Conservation (phyloP, 2,797 vertebrate genomes). For the Sparidentex hasta region DNA sequence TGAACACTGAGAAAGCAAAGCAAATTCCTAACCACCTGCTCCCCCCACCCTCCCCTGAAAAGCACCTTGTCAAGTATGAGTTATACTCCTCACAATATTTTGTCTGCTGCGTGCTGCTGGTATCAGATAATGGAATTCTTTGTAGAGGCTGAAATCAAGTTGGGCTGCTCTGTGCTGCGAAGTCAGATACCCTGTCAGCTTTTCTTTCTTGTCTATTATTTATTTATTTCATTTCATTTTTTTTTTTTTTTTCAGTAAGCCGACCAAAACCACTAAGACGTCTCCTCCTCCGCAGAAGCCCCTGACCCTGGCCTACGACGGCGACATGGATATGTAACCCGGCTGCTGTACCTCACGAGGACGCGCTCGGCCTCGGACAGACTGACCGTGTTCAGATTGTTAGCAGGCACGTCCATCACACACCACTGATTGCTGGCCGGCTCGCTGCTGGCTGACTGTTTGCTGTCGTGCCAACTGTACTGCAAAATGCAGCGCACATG, state of each 20-base stretch:
- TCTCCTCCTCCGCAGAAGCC: conserved; percentile 94
- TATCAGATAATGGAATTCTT: conserved; percentile 74
- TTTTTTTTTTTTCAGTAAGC: conserved; percentile 83
- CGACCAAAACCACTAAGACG: conserved; percentile 89
- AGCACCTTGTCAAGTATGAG: conserved; percentile 64
- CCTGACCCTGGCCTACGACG: conserved; percentile 96
- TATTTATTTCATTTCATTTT: too few relatives aligned
- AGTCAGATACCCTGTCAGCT: conserved; percentile 46
- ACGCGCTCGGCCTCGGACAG: conserved; percentile 39
- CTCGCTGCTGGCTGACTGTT: conserved; percentile 22
- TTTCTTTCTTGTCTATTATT: conserved; percentile 32
- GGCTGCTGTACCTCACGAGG: conserved; percentile 54
- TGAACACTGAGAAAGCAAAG: conserved; percentile 22
- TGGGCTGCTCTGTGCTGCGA: conserved; percentile 34
- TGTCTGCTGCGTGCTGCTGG: conserved; percentile 49
- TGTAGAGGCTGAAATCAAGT: conserved; percentile 55
- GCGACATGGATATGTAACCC: conserved; percentile 95
- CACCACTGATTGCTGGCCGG: conserved; percentile 10
- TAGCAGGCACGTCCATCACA: conserved; percentile 35
- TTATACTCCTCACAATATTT: conserved; percentile 47
- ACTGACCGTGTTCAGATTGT: conserved; percentile 45
- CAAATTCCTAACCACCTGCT: conserved; percentile 27
- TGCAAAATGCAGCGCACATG: neutral
- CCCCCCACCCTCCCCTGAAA: conserved; percentile 13
- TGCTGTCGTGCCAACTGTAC: conserved; percentile 18